Base-by-base conservation (phyloP, 2,888 invertebrate genomes). In the Chrysodeixis includens region DNA sequence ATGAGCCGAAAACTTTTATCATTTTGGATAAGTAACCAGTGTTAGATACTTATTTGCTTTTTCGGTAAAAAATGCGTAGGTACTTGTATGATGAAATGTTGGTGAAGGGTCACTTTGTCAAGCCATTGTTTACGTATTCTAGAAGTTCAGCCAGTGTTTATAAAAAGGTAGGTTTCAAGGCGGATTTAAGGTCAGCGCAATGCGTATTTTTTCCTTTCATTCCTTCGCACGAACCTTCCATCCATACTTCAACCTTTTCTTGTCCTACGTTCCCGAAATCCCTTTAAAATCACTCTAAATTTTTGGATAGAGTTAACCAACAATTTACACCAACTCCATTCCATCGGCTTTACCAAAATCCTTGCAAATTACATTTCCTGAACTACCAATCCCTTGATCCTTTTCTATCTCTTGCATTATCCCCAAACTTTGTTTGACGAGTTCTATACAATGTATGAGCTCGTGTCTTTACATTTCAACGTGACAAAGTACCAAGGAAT, bases 391-490 rank as follows among this genome's bases (percentile, higher is more conserved):
- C 46, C 40, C 40, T n/a, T 49, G 18, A 49, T 49, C 46, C 46
- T 4, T 49, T 40, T 49, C 46, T 49, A 49, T 49, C 46, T 49
- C 46, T 49, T 9, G 20, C 18, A 49, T 49, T 18, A 49, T 49
- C 18, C 46, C 20, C 46, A 49, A 49, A 49, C 46, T 18, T 20
- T 20, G 46, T 20, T 49, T 20, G 20, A 49, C 18, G 46, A 18
- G 20, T 49, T 20, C 10, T 49, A 20, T 10, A 49, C 46, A 18
- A 49, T 49, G 46, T 49, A 49, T 18, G 46, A 18, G 18, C 20
- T 49, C 20, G 46, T 18, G 46, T 4, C 46, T 49, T 69, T 57
- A 51, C 56, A 54, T 69, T 22, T 16, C 49, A 62, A 55, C 63
- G 18, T 49, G 46, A 20, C 46, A 20, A 49, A 60, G 55, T 56